A percentile compares a stretch with the other conserved stretches of the same genome.
phyloP scores from a whole-genome alignment of 2,888 invertebrate genomes.

The Ennomos quercinarius region DNA sequence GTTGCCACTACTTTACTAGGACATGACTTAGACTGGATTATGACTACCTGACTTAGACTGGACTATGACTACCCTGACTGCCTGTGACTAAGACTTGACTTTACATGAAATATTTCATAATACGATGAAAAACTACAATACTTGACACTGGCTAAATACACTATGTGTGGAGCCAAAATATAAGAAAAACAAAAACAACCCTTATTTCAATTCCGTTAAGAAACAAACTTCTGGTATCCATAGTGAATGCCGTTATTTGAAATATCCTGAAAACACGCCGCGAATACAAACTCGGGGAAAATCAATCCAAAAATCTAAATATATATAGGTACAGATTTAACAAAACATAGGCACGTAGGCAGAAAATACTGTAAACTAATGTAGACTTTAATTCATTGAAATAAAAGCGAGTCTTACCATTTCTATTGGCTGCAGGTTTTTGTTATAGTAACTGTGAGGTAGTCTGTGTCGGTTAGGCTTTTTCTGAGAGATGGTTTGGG shows the following conservation, averaged over 20 bases:
- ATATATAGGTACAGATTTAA: conserved; percentile 10
- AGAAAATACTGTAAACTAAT: conserved; percentile 2
- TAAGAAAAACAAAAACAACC: conserved; percentile 46
- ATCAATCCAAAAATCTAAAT: conserved; percentile 53
- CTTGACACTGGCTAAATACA: too few species aligned
- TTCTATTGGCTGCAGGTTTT: not conserved
- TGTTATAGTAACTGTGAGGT: not conserved
- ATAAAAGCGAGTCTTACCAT: conserved; percentile 3
- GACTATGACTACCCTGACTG: too few species aligned
- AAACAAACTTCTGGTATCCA: conserved; percentile 42
- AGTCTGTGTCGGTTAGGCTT: conserved; percentile 7
- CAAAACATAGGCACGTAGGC: conserved; percentile 10
- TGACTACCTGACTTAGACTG: too few species aligned
- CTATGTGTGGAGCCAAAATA: too few species aligned
- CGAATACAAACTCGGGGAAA: conserved; percentile 58
- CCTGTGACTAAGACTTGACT: too few species aligned
- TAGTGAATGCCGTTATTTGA: conserved; percentile 48
- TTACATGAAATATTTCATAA: too few species aligned
- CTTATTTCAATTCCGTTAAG: conserved; percentile 43
- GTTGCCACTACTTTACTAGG: too few species aligned
- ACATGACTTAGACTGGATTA: too few species aligned
- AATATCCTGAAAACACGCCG: conserved; percentile 49
- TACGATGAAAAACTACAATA: too few species aligned
- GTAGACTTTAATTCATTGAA: conserved; percentile 3
- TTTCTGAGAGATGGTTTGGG: conserved; percentile 1